Evolutionary conservation across 2,888 invertebrate species (phyloP).

Genomic region (Polietes domitor): DNA sequence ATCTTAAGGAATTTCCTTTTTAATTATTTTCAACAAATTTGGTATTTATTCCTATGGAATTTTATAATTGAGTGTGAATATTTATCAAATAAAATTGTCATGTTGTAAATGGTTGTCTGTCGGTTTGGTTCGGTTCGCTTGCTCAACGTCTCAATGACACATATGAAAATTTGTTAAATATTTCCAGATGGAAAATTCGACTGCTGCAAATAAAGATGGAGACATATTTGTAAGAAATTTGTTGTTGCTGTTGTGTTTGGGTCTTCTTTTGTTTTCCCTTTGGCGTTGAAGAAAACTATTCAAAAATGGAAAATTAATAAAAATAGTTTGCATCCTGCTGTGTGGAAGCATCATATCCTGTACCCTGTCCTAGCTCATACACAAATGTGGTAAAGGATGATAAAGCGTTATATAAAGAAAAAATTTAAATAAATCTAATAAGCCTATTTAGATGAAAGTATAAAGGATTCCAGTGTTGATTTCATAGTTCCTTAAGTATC

Average conservation of each 20-base stretch:
- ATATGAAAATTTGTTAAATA: conserved; percentile 57
- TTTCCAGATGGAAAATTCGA: conserved; percentile 39
- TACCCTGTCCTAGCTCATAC: no score
- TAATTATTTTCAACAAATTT: conserved; percentile 67
- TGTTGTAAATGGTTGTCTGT: neutral
- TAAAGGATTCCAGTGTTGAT: no score
- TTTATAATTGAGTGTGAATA: conserved; percentile 78
- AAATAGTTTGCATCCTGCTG: no score
- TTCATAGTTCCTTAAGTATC: no score
- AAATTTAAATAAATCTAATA: no score
- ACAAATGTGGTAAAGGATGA: no score
- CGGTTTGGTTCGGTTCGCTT: neutral
- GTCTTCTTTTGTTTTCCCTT: neutral
- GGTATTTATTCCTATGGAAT: conserved; percentile 71
- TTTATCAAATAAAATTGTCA: conserved; percentile 60
- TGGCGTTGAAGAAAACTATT: neutral
- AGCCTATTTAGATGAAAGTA: no score
- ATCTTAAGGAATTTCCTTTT: conserved; percentile 66
- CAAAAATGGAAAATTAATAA: neutral
- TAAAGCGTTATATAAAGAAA: no score
- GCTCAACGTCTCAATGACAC: neutral
- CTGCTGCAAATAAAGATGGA: neutral
- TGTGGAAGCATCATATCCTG: no score
- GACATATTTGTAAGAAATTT: conserved; percentile 1
- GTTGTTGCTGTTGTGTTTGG: no score